phyloP scores from a whole-genome alignment of 2,113 vertebrate species.

The Aix galericulata region DNA sequence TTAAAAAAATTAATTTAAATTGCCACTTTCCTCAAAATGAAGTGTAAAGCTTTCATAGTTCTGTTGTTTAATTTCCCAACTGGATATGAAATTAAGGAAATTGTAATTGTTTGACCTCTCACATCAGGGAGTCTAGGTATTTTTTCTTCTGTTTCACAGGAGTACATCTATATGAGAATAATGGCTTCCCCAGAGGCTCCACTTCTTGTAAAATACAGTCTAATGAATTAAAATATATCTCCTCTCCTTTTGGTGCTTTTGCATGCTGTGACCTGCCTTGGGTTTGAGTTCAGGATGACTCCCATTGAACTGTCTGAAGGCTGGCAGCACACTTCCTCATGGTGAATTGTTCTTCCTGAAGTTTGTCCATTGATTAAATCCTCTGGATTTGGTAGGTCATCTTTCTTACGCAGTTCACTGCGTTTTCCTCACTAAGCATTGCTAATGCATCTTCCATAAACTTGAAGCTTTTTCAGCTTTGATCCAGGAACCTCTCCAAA shows the following conservation, averaged over 20 bases:
- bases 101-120: slow-evolving; percentile 80
- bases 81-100: slow-evolving; percentile 78
- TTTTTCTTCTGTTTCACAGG: slow-evolving; percentile 64
- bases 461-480: slow-evolving; percentile 29
- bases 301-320: slow-evolving; percentile 25
- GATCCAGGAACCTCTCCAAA: slow-evolving; percentile 50
- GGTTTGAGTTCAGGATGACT: not conserved
- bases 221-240: slow-evolving; percentile 61
- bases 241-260: slow-evolving; percentile 8
- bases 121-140: slow-evolving; percentile 69
- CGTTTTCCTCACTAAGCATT: slow-evolving; percentile 10
- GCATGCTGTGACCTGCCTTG: not conserved
- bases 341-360: slow-evolving; percentile 16
- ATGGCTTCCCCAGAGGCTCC: slow-evolving; percentile 52
- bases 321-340: not conserved
- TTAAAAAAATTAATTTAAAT: slow-evolving; percentile 83
- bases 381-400: not conserved
- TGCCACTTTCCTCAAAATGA: slow-evolving; percentile 76
- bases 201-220: slow-evolving; percentile 18
- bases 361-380: not conserved
- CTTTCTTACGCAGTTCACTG: not conserved
- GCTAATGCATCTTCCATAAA: slow-evolving; percentile 23
- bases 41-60: slow-evolving; percentile 74
- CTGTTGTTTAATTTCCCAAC: slow-evolving; percentile 81
- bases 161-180: slow-evolving; percentile 64